These are phyloP conservation scores for Cariama cristata DNA, from an alignment of 2,113 vertebrate species.

Conservation along the genomic window DNA sequence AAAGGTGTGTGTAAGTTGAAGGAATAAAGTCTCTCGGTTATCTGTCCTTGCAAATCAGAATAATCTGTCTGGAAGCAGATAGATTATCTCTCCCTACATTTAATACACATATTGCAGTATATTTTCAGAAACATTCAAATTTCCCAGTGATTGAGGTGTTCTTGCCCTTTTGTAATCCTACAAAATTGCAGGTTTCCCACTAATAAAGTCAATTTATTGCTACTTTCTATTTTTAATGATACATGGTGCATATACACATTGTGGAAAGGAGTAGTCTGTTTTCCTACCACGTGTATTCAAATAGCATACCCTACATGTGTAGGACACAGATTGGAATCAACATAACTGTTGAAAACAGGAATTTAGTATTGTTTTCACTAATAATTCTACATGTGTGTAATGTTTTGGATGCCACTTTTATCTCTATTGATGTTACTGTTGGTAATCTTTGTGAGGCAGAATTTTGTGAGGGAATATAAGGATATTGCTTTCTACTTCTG, in stretches of 20 bases:
- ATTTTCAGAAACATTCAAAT: background rate
- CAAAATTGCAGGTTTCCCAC: background rate
- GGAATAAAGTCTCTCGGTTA: background rate
- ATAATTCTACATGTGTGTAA: background rate
- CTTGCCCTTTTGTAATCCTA: background rate
- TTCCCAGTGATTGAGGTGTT: background rate
- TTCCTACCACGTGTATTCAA: background rate
- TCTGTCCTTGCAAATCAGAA: background rate
- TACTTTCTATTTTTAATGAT: background rate
- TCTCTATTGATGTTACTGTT: background rate
- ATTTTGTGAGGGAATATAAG: background rate
- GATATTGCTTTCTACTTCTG: background rate
- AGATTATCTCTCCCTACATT: background rate
- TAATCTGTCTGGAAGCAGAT: background rate
- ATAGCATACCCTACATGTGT: background rate
- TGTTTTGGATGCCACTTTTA: background rate
- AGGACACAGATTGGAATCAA: background rate
- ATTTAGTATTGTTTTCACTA: background rate
- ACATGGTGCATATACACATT: background rate
- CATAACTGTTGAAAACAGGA: background rate
- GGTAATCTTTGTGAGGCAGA: background rate
- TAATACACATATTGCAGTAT: background rate
- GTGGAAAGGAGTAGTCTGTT: background rate
- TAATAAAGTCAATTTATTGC: background rate
- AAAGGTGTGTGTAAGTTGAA: constrained; percentile 6